Evolutionary conservation across 2,113 vertebrate genomes (phyloP).

Genomic region (Hydrolagus affinis): DNA sequence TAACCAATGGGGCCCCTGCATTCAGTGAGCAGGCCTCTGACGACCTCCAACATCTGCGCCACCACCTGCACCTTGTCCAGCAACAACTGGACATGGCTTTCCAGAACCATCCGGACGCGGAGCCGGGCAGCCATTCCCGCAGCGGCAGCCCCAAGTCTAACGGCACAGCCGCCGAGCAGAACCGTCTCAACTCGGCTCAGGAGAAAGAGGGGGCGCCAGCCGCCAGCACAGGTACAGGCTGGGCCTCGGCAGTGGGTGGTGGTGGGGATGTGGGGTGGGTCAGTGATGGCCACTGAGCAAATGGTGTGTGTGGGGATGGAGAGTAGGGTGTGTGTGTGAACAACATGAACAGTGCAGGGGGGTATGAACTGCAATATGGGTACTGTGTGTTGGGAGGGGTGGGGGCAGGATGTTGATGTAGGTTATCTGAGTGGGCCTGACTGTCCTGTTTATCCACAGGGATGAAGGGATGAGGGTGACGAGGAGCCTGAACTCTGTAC

Average conservation of each 20-base stretch:
- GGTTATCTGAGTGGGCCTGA: too few species aligned
- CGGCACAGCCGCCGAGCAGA: constrained; percentile 64
- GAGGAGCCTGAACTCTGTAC: too few species aligned
- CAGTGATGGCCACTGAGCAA: neutral
- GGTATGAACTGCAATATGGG: too few species aligned
- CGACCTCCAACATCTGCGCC: constrained; percentile 61
- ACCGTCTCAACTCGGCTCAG: constrained; percentile 73
- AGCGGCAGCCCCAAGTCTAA: constrained; percentile 71
- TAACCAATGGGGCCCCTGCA: constrained; percentile 44
- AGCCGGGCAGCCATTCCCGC: constrained; percentile 54
- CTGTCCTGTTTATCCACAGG: too few species aligned
- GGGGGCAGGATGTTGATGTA: too few species aligned
- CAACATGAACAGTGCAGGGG: too few species aligned
- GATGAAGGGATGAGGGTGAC: too few species aligned
- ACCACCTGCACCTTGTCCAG: constrained; percentile 72
- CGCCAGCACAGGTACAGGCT: constrained; percentile 54
- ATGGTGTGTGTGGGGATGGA: neutral
- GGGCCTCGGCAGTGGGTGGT: too few species aligned
- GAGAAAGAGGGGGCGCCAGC: constrained; percentile 60
- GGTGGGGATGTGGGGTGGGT: neutral
- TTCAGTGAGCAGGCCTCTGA: constrained; percentile 44
- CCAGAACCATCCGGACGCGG: constrained; percentile 45
- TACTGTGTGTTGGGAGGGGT: too few species aligned
- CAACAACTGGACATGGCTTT: constrained; percentile 74
- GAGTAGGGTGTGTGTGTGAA: too few species aligned